A percentile compares a stretch with the other conserved stretches of the same genome.
Conservation (phyloP, 1,140 invertebrate genomes). For the Drosophila pachea region DNA sequence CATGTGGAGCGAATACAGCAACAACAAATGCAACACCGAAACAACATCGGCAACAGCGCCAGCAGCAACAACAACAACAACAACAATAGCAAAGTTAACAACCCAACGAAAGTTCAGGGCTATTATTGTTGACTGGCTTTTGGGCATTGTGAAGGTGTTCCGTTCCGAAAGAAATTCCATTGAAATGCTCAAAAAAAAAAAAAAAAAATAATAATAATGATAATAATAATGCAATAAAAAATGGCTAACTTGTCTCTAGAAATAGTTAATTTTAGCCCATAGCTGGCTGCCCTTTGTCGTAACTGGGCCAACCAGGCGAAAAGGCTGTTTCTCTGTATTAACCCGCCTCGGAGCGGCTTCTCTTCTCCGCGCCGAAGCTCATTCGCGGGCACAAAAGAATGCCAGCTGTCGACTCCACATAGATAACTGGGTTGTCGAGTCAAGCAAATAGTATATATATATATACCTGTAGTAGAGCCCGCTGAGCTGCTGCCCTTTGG, state of each 20-base stretch:
- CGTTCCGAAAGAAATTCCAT: slow-evolving; percentile 45
- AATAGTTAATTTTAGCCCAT: slow-evolving; percentile 30
- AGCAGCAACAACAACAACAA: slow-evolving; percentile 1
- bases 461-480: no score
- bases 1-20: slow-evolving; percentile 35
- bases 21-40: slow-evolving; percentile 1
- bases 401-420: slow-evolving; percentile 5
- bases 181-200: slow-evolving; percentile 13
- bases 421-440: slow-evolving; percentile 7
- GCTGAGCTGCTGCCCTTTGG: no score
- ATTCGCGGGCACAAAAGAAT: slow-evolving; percentile 13
- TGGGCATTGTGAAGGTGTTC: slow-evolving; percentile 26
- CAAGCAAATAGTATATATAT: neutral
- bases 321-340: slow-evolving; percentile 8
- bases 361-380: slow-evolving; percentile 1
- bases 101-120: slow-evolving; percentile 51
- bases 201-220: slow-evolving; percentile 2
- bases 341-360: neutral
- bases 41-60: slow-evolving; percentile 4
- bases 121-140: slow-evolving; percentile 36
- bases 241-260: slow-evolving; percentile 32
- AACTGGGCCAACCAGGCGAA: slow-evolving; percentile 34
- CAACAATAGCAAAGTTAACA: slow-evolving; percentile 30
- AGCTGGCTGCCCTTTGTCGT: slow-evolving; percentile 29
- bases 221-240: slow-evolving; percentile 10